phyloP scores from a whole-genome alignment of 1,140 invertebrate genomes.

The Samia ricini region DNA sequence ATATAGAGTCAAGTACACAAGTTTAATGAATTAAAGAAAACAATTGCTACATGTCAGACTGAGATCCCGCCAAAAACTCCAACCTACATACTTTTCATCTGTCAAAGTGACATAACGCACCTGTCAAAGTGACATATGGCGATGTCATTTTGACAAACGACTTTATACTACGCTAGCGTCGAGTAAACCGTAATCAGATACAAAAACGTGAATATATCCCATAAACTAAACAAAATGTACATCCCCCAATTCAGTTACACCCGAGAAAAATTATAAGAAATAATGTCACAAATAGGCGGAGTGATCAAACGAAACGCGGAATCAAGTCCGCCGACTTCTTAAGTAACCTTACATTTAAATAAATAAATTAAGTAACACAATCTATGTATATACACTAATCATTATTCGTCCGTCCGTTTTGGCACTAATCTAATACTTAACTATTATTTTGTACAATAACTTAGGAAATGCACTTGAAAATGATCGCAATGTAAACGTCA shows the following conservation, averaged over 20 bases:
- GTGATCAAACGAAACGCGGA: constrained; percentile 29
- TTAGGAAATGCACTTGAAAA: constrained; percentile 46
- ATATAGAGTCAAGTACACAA: no score
- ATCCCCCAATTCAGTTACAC: background rate
- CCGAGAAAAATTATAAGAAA: background rate
- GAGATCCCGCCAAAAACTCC: no score
- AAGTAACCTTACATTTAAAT: constrained; percentile 18
- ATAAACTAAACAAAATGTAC: background rate
- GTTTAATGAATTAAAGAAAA: no score
- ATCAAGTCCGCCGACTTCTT: constrained; percentile 29
- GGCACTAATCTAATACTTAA: constrained; percentile 69
- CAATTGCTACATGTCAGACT: no score
- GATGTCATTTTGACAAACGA: background rate
- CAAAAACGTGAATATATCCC: background rate
- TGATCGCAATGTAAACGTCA: background rate
- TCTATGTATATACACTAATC: constrained; percentile 18
- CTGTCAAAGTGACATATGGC: background rate
- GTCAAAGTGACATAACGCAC: background rate
- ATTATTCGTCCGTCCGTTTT: constrained; percentile 37
- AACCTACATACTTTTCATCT: no score
- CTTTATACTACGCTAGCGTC: background rate
- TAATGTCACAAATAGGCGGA: constrained; percentile 44
- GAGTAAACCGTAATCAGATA: no score
- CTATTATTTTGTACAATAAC: constrained; percentile 12
- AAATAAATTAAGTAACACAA: constrained; percentile 70